Percentiles rank a stretch among this genome's conserved stretches.
phyloP scores from a whole-genome alignment of 2,113 vertebrate genomes.

The Terrapene triunguis region DNA sequence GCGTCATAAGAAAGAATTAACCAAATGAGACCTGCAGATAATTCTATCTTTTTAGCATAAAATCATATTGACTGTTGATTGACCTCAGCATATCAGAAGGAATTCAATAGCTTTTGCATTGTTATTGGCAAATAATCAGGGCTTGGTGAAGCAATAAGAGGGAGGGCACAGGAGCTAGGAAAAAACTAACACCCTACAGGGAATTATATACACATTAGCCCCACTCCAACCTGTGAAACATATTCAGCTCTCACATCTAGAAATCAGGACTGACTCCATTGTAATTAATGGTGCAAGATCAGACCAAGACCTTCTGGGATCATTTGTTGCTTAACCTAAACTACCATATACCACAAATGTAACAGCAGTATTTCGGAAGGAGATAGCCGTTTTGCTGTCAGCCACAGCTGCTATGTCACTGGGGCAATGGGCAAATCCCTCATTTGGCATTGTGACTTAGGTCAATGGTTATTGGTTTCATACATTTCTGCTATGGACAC shows the following conservation, averaged over 20 bases:
- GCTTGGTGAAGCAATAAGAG: not conserved
- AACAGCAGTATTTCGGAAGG: not conserved
- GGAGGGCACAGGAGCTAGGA: not conserved
- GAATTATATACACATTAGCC: not conserved
- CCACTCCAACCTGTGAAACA: not conserved
- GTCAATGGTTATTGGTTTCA: not conserved
- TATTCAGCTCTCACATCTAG: not conserved
- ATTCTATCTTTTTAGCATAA: not conserved
- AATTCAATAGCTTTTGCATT: not conserved
- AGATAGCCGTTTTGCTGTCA: not conserved
- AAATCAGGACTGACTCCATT: not conserved
- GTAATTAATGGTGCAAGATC: not conserved
- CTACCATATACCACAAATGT: accelerated
- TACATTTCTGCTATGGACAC: not conserved
- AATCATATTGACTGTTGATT: not conserved
- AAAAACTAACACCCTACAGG: not conserved
- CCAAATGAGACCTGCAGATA: no score
- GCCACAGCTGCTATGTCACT: not conserved
- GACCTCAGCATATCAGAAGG: not conserved
- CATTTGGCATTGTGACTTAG: accelerated
- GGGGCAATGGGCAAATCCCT: accelerated
- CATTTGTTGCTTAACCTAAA: not conserved
- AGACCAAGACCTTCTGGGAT: not conserved
- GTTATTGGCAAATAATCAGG: not conserved
- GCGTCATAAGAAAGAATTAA: not conserved